Percentiles rank a stretch among this genome's conserved stretches.
These are phyloP conservation scores for Corydoras maculifer DNA, from an alignment of 2,113 vertebrate genomes.

Conservation along the genomic window DNA sequence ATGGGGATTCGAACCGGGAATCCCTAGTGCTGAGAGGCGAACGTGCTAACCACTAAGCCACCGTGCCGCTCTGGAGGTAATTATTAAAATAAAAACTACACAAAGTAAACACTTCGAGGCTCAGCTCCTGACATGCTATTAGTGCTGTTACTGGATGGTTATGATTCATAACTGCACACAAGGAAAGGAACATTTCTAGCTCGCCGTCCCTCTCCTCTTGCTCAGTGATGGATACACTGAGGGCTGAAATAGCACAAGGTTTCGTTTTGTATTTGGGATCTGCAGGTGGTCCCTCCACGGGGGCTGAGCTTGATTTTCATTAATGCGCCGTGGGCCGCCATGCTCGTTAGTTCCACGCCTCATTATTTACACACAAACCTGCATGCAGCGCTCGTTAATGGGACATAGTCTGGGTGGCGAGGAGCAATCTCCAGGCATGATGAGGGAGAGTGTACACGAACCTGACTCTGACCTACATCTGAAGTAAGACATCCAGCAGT, in stretches of 20 bases:
- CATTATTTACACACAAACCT: conserved; percentile 48
- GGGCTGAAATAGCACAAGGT: conserved; percentile 42
- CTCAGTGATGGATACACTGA: conserved; percentile 45
- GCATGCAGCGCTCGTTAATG: conserved; percentile 35
- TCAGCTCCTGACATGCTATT: no score
- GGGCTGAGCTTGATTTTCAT: conserved; percentile 43
- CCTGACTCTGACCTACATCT: no score
- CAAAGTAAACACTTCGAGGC: no score
- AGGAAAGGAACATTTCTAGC: conserved; percentile 28
- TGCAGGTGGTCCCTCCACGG: conserved; percentile 53
- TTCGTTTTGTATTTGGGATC: conserved; percentile 45
- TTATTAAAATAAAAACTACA: no score
- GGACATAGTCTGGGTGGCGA: conserved; percentile 34
- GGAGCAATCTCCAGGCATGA: conserved; percentile 37
- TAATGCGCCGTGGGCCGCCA: conserved; percentile 51
- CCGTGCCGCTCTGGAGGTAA: no score
- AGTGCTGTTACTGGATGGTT: not conserved
- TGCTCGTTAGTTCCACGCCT: conserved; percentile 54
- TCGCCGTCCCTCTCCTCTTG: conserved; percentile 9
- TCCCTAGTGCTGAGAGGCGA: no score
- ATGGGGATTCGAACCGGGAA: no score
- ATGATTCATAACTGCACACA: conserved; percentile 30
- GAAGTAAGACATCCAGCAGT: no score
- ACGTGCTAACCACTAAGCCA: no score
- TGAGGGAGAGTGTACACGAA: conserved; percentile 13